These are phyloP conservation scores for Poeciliopsis turneri DNA, from an alignment of 2,797 vertebrate species.

Conservation along the genomic window DNA sequence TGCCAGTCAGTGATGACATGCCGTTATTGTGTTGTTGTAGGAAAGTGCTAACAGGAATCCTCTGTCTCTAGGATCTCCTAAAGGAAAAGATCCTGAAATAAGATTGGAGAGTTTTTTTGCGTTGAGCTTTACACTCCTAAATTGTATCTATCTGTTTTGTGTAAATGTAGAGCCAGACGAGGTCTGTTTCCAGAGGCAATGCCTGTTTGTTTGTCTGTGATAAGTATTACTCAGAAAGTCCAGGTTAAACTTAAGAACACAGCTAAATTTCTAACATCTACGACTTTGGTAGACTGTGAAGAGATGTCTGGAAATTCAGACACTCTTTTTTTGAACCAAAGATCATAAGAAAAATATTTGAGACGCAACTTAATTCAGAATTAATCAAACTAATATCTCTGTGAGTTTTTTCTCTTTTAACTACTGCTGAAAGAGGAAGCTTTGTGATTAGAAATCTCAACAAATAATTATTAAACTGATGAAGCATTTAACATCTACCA, in stretches of 20 bases:
- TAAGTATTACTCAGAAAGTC: background rate
- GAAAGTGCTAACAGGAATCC: slow-evolving; percentile 51
- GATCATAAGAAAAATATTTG: too few relatives aligned
- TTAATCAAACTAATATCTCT: too few relatives aligned
- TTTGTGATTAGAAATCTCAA: too few relatives aligned
- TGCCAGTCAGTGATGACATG: slow-evolving; percentile 62
- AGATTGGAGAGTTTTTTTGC: slow-evolving; percentile 17
- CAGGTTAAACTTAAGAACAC: background rate
- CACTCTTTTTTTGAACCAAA: too few relatives aligned
- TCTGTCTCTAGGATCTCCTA: slow-evolving; percentile 30
- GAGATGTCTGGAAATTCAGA: background rate
- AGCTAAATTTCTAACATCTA: background rate
- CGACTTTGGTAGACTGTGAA: background rate
- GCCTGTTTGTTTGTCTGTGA: background rate
- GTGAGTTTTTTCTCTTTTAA: too few relatives aligned
- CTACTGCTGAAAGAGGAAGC: too few relatives aligned
- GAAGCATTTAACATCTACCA: too few relatives aligned
- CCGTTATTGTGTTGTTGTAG: slow-evolving; percentile 58
- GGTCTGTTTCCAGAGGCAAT: background rate
- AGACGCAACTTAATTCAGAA: too few relatives aligned
- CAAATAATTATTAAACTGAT: too few relatives aligned
- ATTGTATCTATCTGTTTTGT: slow-evolving; percentile 8
- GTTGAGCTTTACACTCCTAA: slow-evolving; percentile 7
- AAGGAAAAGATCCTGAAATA: slow-evolving; percentile 23
- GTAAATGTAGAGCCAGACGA: background rate